Conservation (phyloP, 1,140 invertebrate genomes). For the Drosophila prosaltans region DNA sequence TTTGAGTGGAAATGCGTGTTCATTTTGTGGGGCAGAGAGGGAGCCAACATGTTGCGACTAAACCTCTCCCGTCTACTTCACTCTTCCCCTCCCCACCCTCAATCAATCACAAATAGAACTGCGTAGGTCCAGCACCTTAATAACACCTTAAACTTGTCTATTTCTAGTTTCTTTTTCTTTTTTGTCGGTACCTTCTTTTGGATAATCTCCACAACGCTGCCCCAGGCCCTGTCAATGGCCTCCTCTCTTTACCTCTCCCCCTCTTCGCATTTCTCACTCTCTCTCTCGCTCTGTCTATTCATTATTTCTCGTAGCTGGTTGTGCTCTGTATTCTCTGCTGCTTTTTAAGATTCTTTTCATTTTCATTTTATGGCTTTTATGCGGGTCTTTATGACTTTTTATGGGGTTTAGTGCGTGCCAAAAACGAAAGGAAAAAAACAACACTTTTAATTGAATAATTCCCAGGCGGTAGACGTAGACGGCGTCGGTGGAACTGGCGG, state of each 20-base stretch:
- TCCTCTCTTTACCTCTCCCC: neutral
- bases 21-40: conserved; percentile 6
- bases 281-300: conserved; percentile 40
- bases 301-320: conserved; percentile 64
- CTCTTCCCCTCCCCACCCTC: neutral
- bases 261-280: neutral
- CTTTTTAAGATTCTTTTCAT: conserved; percentile 82
- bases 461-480: conserved; percentile 42
- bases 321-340: conserved; percentile 40
- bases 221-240: conserved; percentile 3
- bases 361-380: conserved; percentile 83
- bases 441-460: conserved; percentile 82
- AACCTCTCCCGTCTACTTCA: neutral
- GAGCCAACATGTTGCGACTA: conserved; percentile 66
- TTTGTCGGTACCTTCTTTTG: conserved; percentile 8
- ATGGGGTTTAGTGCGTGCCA: conserved; percentile 83
- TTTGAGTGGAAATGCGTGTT: conserved; percentile 61
- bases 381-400: conserved; percentile 82
- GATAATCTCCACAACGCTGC: neutral
- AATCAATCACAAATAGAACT: conserved; percentile 53
- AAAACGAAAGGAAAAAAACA: conserved; percentile 65
- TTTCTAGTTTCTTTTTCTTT: conserved; percentile 17
- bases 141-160: conserved; percentile 75
- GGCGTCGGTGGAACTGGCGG: conserved; percentile 47
- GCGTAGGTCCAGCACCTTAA: conserved; percentile 40